Evolutionary conservation across 2,888 invertebrate genomes (phyloP), one percentile per base, ranked within the genome.

Genomic region (Apamea monoglypha): DNA sequence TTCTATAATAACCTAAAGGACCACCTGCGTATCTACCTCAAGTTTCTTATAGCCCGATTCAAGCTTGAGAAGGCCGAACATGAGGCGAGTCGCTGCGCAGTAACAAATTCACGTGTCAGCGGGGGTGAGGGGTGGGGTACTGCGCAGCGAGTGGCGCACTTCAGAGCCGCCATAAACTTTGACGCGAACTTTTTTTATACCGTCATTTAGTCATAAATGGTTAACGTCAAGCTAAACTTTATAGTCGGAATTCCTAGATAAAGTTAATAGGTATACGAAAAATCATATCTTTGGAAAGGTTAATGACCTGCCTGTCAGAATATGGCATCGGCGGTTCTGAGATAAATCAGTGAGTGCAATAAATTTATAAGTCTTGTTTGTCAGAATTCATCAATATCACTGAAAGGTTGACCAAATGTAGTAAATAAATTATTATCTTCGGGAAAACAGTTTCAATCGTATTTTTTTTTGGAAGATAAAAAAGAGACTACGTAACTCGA

Each of bases 361-460:
- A 64, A n/a, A 56, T 80, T 59, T 47, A 47, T 66, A 50, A 68
- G 10, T 29, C 0, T 78, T 67, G 36, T 44, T 50, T 53, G n/a
- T 32, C 29, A 53, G 40, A 69, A 32, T 69, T 32, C 25, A 66
- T 59, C 56, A 66, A 67, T 47, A 29, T 29, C 14, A 67, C 36
- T 67, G 25, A 56, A 59, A 78, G 56, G 36, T 59, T 67, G 6
- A 32, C 53, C 18, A 40, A 53, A 53, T 53, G 21, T 53, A 21
- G 0, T 21, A 53, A 21, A 25, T 25, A 25, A 2, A 21, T 53
- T 25, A 53, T 53, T 7, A 53, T 6, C 53, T 53, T 53, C 53
- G 32, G 8, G 32, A 50, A 50, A 69, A 16, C n/a, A 5, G 10
- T 32, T 32, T 14, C 4, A 1, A 14, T n/a, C 14, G 21, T 29